phyloP scores from a whole-genome alignment of 2,797 vertebrate species.

The Leuciscus waleckii region DNA sequence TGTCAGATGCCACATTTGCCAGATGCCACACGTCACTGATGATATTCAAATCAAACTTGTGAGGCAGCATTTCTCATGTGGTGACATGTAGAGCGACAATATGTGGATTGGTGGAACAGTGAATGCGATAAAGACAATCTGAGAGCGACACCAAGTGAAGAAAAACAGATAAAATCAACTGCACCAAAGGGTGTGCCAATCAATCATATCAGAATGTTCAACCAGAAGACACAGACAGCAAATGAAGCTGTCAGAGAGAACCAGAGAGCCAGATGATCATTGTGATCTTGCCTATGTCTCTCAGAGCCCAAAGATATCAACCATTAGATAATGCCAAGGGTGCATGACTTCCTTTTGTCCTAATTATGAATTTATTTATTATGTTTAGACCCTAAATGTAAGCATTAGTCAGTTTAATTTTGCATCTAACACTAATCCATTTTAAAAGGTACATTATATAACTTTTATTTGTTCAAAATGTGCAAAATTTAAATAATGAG shows the following conservation, averaged over 20 bases:
- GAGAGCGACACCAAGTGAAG: constrained; percentile 66
- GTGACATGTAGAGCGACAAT: background rate
- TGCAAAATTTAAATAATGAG: background rate
- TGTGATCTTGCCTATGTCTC: background rate
- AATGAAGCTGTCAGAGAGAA: background rate
- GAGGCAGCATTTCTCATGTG: constrained; percentile 15
- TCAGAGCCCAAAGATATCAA: background rate
- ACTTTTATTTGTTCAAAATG: background rate
- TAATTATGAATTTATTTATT: background rate
- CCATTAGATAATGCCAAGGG: background rate
- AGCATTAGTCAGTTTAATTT: background rate
- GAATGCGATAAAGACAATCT: constrained; percentile 75
- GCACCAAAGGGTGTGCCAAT: constrained; percentile 75
- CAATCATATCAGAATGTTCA: constrained; percentile 56
- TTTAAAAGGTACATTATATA: background rate
- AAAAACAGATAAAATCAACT: constrained; percentile 68
- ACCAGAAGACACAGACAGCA: background rate
- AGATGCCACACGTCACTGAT: constrained; percentile 62
- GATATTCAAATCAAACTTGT: constrained; percentile 58
- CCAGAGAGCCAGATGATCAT: background rate
- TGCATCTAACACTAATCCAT: background rate
- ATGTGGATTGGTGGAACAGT: background rate
- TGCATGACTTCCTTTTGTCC: no score
- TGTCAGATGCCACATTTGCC: background rate
- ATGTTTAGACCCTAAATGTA: background rate